Evolutionary conservation across 2,888 invertebrate genomes (phyloP).

Genomic region (Bugulina stolonifera): DNA sequence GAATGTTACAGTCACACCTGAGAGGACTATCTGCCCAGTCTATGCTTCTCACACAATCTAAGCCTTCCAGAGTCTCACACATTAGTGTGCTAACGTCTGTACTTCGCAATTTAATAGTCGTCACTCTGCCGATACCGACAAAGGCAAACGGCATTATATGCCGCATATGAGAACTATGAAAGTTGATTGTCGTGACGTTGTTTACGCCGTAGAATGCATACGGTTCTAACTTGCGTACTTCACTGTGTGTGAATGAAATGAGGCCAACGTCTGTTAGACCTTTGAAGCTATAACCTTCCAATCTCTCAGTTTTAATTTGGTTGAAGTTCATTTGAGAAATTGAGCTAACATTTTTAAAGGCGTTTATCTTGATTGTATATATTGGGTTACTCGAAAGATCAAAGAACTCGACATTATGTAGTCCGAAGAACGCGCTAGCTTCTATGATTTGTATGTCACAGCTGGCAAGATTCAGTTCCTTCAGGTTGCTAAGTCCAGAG

Average conservation of each 20-base stretch:
- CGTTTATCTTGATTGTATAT: neutral
- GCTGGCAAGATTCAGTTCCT: neutral
- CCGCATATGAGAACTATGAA: constrained; percentile 2
- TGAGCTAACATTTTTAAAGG: neutral
- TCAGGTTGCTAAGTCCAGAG: neutral
- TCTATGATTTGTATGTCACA: neutral
- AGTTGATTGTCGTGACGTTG: constrained; percentile 14
- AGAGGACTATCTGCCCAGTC: constrained; percentile 7
- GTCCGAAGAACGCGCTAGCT: neutral
- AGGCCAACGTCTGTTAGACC: constrained; percentile 5
- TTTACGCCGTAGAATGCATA: constrained; percentile 17
- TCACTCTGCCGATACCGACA: constrained; percentile 1
- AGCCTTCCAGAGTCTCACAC: constrained; percentile 7
- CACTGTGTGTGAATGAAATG: constrained; percentile 9
- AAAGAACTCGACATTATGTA: neutral
- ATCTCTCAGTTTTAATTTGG: constrained; percentile 11
- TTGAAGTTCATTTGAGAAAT: neutral
- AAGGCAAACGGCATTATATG: neutral
- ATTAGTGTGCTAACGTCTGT: constrained; percentile 6
- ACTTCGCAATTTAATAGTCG: neutral
- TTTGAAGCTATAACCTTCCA: neutral
- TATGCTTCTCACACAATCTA: constrained; percentile 6
- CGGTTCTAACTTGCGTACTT: neutral
- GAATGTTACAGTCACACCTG: constrained; percentile 25
- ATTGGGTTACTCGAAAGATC: neutral